Evolutionary conservation across 2,113 vertebrate species (phyloP), one percentile per base, ranked within the genome.

Genomic region (Cervus canadensis): DNA sequence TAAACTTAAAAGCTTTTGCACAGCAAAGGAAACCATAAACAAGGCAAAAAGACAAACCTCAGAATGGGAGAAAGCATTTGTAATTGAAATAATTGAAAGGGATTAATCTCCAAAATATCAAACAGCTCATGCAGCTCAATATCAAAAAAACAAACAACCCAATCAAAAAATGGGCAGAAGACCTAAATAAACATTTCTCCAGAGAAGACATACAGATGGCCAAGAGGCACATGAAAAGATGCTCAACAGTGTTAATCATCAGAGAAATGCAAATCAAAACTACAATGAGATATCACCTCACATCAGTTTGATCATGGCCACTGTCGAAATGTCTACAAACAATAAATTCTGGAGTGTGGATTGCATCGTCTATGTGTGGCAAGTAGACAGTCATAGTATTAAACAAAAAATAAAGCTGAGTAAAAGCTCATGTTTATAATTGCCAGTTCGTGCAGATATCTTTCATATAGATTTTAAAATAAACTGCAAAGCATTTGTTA

Each of bases 391-490:
- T 78, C 17, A 91, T 5, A 95, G 15, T 79, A 25, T 50, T n/a
- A 86, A 45, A 64, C 16, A 74, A 97, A 95, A 50, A 36, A 36
- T 12, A 57, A 96, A 96, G 21, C 21, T 59, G 7, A 71, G 87
- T 64, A 87, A 84, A 79, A 7, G 17, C 40, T 59, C 36, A 79
- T 79, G 16, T 82, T 78, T 94, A 8, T 15, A 67, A 94, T 40
- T 89, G 14, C 62, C 33, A 40, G 2, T 86, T 85, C 17, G 60
- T 87, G 7, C 8, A 85, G 17, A 30, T 83, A 59, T 3, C 28
- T 43, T 78, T 45, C 79, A 74, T 6, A 90, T 89, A 40, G 4
- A 78, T 96, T 95, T 25, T 96, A 97, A 96, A 89, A 81, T 95
- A 89, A 97, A 89, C 6, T 52, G 1, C 33, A 59, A 76, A 78